Percentiles rank a stretch among this genome's conserved stretches.
phyloP scores from a whole-genome alignment of 2,888 invertebrate species.

The Lasioglossum vierecki region DNA sequence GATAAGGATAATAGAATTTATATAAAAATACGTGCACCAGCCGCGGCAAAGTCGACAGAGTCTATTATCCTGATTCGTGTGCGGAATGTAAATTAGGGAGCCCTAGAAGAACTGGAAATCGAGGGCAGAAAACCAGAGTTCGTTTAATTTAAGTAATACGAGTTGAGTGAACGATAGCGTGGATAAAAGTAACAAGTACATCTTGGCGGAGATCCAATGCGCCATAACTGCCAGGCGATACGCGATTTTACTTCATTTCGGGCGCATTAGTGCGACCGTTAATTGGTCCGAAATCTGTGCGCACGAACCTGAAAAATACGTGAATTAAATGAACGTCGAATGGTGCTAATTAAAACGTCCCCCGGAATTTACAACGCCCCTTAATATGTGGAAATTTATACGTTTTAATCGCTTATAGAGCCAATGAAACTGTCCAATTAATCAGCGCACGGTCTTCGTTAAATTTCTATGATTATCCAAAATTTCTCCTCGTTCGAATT shows the following conservation, averaged over 20 bases:
- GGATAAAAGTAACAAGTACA: constrained; percentile 61
- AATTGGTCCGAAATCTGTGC: constrained; percentile 57
- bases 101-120: too few species aligned
- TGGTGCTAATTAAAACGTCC: constrained; percentile 58
- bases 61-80: background rate
- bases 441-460: constrained; percentile 33
- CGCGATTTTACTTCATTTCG: constrained; percentile 61
- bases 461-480: constrained; percentile 24
- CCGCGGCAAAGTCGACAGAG: background rate
- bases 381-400: constrained; percentile 35
- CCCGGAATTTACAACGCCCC: constrained; percentile 39
- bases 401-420: constrained; percentile 27
- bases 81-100: constrained; percentile 15
- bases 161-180: constrained; percentile 59
- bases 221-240: constrained; percentile 52
- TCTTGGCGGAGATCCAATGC: constrained; percentile 63
- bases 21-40: background rate
- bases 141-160: constrained; percentile 66
- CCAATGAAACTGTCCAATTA: constrained; percentile 38
- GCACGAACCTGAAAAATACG: constrained; percentile 44
- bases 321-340: constrained; percentile 60
- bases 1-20: background rate
- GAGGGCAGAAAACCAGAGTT: constrained; percentile 29
- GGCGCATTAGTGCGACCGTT: constrained; percentile 54
- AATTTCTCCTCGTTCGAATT: constrained; percentile 9